Evolutionary conservation across 2,888 invertebrate species (phyloP).

Genomic region (Nematopogon swammerdamellus): DNA sequence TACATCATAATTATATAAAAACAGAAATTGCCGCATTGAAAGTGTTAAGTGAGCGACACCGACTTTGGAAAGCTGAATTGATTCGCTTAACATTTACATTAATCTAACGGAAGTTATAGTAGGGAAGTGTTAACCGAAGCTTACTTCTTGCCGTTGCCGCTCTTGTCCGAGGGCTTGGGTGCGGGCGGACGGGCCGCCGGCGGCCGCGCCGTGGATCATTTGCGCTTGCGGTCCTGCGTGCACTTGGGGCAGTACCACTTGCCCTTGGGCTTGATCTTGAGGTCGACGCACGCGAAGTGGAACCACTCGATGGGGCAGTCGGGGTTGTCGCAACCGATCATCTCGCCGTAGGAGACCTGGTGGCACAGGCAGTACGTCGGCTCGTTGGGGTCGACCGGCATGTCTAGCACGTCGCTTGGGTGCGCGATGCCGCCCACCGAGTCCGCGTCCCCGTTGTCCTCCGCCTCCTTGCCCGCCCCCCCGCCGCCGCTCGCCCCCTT

Average conservation of each 20-base stretch:
- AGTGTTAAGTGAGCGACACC: no score
- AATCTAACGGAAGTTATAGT: no score
- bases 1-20: no score
- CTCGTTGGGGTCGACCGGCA: slow-evolving; percentile 96
- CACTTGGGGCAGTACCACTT: slow-evolving; percentile 97
- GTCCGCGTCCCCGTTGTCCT: slow-evolving; percentile 34
- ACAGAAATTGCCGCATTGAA: no score
- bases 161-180: slow-evolving; percentile 34
- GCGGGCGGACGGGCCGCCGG: slow-evolving; percentile 4
- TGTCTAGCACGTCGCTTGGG: slow-evolving; percentile 86
- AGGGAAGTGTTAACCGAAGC: slow-evolving; percentile 45
- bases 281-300: slow-evolving; percentile 90
- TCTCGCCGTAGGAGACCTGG: slow-evolving; percentile 95
- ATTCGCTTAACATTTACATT: no score
- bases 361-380: slow-evolving; percentile 98
- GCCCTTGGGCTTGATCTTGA: slow-evolving; percentile 90
- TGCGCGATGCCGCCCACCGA: slow-evolving; percentile 62
- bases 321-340: slow-evolving; percentile 95
- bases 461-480: slow-evolving; percentile 10
- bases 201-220: slow-evolving; percentile 54
- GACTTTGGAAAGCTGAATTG: no score
- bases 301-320: slow-evolving; percentile 93
- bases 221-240: slow-evolving; percentile 75
- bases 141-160: slow-evolving; percentile 36
- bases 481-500: slow-evolving; percentile 7